Evolutionary conservation across 2,888 invertebrate genomes (phyloP).

Genomic region (Pediacus dermestoides): DNA sequence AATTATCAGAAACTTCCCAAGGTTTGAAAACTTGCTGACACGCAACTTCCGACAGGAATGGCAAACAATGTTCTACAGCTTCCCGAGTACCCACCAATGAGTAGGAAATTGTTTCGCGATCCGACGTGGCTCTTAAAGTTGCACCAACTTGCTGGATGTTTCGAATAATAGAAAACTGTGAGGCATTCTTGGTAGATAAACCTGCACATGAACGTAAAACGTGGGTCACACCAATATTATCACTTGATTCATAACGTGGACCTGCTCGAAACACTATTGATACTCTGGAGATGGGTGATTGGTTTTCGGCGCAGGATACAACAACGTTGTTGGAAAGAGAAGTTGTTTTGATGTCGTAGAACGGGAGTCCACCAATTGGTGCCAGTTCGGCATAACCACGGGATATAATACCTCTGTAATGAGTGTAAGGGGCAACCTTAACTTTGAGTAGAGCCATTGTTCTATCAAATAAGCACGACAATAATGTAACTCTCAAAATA

Average conservation of each 20-base stretch:
- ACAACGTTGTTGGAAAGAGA: conserved; percentile 70
- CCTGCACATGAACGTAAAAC: conserved; percentile 75
- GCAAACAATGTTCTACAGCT: conserved; percentile 62
- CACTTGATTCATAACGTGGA: conserved; percentile 77
- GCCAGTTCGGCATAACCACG: conserved; percentile 61
- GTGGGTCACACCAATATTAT: conserved; percentile 77
- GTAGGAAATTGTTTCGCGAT: conserved; percentile 80
- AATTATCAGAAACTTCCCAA: conserved; percentile 82
- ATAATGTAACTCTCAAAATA: too few species aligned
- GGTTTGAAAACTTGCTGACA: conserved; percentile 79
- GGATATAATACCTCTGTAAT: too few species aligned
- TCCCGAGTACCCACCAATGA: conserved; percentile 74
- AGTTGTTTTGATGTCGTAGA: conserved; percentile 56
- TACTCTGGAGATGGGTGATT: conserved; percentile 74
- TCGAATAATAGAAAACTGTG: conserved; percentile 71
- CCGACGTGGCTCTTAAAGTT: conserved; percentile 63
- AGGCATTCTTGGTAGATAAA: conserved; percentile 66
- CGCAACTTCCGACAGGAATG: conserved; percentile 63
- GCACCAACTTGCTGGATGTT: conserved; percentile 81
- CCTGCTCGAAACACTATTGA: conserved; percentile 87
- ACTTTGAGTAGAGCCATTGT: too few species aligned
- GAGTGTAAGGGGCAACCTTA: too few species aligned
- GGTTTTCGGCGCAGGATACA: conserved; percentile 74
- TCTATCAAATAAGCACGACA: too few species aligned
- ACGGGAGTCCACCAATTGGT: conserved; percentile 53